Percentiles rank a stretch among this genome's conserved stretches.
phyloP scores from a whole-genome alignment of 2,113 vertebrate species.

The Natator depressus region DNA sequence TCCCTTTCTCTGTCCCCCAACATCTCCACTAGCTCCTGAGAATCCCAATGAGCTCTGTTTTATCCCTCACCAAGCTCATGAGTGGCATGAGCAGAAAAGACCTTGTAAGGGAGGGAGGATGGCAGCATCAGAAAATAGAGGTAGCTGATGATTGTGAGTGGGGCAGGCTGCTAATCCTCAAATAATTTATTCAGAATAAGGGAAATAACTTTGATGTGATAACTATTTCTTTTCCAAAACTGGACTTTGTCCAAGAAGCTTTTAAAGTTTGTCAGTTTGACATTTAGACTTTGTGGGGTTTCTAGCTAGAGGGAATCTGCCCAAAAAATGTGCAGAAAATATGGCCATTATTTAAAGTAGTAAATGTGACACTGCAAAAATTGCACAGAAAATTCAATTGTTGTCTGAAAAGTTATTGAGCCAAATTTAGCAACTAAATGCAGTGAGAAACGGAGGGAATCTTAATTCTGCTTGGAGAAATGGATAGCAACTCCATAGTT shows the following conservation, averaged over 20 bases:
- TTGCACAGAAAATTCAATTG: neutral
- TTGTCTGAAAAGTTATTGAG: neutral
- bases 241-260: neutral
- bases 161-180: neutral
- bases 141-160: neutral
- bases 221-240: neutral
- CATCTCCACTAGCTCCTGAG: neutral
- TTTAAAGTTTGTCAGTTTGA: neutral
- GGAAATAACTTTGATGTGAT: neutral
- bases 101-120: neutral
- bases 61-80: neutral
- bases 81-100: neutral
- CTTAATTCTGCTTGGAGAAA: neutral
- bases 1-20: neutral
- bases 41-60: neutral
- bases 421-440: neutral
- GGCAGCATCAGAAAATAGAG: neutral
- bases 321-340: neutral
- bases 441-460: neutral
- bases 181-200: neutral
- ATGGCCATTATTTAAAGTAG: neutral
- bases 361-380: neutral
- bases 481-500: neutral
- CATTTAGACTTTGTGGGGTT: neutral
- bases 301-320: neutral